Conservation (phyloP, 1,140 invertebrate species). For the Manduca sexta region DNA sequence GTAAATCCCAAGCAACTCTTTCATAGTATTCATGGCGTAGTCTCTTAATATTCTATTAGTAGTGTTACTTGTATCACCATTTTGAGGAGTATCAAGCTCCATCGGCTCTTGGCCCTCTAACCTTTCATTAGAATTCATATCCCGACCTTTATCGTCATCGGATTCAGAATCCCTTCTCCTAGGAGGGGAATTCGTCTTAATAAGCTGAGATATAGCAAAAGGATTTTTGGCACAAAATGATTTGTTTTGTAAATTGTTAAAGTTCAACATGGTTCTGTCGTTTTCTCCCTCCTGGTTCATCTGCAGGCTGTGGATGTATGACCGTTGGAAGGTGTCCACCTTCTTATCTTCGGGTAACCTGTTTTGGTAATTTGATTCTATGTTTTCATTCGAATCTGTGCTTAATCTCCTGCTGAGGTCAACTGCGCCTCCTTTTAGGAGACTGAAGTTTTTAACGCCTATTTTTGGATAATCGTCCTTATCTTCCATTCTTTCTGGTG, state of each 20-base stretch:
- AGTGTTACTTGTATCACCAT: conserved; percentile 56
- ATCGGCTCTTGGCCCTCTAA: conserved; percentile 40
- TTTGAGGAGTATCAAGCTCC: conserved; percentile 52
- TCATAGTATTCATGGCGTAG: conserved; percentile 84
- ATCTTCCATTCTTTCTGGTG: conserved; percentile 44
- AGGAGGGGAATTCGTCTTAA: conserved; percentile 70
- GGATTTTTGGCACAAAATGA: conserved; percentile 73
- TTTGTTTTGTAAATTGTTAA: conserved; percentile 70
- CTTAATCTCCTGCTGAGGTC: conserved; percentile 67
- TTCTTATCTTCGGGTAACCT: conserved; percentile 60
- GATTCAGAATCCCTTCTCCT: conserved; percentile 71
- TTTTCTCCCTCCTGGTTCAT: conserved; percentile 50
- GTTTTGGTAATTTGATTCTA: conserved; percentile 63
- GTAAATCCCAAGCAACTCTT: conserved; percentile 82
- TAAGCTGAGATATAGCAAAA: conserved; percentile 72
- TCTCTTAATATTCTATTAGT: conserved; percentile 75
- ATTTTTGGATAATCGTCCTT: conserved; percentile 60
- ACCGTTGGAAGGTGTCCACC: conserved; percentile 62
- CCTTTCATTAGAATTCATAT: conserved; percentile 64
- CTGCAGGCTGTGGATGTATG: conserved; percentile 70
- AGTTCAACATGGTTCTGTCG: conserved; percentile 57
- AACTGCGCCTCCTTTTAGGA: conserved; percentile 66
- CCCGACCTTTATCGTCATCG: conserved; percentile 60
- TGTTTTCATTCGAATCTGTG: conserved; percentile 71
- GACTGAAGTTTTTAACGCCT: conserved; percentile 67